A percentile compares a stretch with the other conserved stretches of the same genome.
These are phyloP conservation scores for Heterotis niloticus DNA, from an alignment of 2,113 vertebrate genomes.

Conservation along the genomic window DNA sequence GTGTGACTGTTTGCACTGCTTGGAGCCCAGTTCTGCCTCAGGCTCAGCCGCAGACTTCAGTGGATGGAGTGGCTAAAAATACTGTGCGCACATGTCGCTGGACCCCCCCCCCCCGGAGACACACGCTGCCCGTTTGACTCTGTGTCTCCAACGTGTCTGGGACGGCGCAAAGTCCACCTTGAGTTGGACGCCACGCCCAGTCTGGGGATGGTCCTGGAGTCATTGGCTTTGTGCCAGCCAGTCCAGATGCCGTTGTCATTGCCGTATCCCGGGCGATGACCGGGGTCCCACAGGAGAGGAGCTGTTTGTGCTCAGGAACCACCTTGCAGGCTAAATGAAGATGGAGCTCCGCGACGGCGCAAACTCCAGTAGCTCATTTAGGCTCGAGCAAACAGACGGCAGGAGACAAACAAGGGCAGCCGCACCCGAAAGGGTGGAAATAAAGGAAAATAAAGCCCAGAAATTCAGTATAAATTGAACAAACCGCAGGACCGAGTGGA, in stretches of 20 bases:
- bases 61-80: constrained; percentile 16
- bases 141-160: neutral
- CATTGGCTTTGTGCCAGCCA: no score
- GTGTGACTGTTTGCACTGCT: neutral
- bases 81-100: neutral
- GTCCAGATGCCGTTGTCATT: no score
- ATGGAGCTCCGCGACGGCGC: neutral
- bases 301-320: neutral
- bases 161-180: no score
- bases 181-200: no score
- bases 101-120: neutral
- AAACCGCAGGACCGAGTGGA: neutral
- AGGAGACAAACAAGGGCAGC: neutral
- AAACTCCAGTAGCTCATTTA: neutral
- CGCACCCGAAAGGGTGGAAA: neutral
- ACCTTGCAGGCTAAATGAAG: neutral
- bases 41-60: neutral
- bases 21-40: neutral
- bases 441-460: neutral
- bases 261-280: no score
- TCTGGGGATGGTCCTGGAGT: no score
- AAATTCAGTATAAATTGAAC: no score
- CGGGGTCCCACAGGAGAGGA: no score
- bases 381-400: neutral
- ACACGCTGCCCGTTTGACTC: neutral